Percentiles rank a stretch among this genome's conserved stretches.
Conservation (phyloP, 2,113 vertebrate genomes). For the Pteropus alecto region DNA sequence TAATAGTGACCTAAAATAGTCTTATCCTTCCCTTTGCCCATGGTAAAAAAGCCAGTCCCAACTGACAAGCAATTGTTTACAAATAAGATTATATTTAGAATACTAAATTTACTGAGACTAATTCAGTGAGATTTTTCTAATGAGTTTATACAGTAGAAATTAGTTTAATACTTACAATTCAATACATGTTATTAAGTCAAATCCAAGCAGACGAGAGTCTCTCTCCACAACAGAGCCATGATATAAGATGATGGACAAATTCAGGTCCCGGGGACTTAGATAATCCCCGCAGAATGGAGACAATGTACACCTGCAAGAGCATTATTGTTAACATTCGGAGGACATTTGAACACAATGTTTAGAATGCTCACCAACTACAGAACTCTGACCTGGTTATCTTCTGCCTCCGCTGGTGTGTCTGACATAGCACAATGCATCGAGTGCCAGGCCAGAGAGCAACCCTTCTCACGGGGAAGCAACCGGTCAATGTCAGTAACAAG, state of each 20-base stretch:
- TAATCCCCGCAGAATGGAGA: constrained; percentile 88
- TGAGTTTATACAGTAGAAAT: not conserved
- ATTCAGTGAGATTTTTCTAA: not conserved
- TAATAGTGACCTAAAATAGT: not conserved
- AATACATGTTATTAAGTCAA: constrained; percentile 92
- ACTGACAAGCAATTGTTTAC: not conserved
- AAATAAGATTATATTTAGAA: not conserved
- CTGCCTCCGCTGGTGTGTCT: not conserved
- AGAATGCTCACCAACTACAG: not conserved
- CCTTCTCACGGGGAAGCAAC: not conserved
- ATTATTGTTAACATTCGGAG: not conserved
- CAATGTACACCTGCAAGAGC: constrained; percentile 83
- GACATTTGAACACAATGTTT: not conserved
- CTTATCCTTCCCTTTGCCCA: not conserved
- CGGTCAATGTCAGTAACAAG: not conserved
- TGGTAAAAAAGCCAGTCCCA: not conserved
- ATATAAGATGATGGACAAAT: constrained; percentile 89
- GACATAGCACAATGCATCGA: not conserved
- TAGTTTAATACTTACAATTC: constrained; percentile 90
- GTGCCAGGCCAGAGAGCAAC: not conserved
- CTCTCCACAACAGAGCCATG: constrained; percentile 92
- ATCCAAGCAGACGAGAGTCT: constrained; percentile 91
- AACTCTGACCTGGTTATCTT: not conserved
- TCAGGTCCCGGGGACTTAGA: constrained; percentile 85
- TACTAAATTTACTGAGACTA: not conserved